phyloP scores from a whole-genome alignment of 2,888 invertebrate species.

The Cheilosia grossa region DNA sequence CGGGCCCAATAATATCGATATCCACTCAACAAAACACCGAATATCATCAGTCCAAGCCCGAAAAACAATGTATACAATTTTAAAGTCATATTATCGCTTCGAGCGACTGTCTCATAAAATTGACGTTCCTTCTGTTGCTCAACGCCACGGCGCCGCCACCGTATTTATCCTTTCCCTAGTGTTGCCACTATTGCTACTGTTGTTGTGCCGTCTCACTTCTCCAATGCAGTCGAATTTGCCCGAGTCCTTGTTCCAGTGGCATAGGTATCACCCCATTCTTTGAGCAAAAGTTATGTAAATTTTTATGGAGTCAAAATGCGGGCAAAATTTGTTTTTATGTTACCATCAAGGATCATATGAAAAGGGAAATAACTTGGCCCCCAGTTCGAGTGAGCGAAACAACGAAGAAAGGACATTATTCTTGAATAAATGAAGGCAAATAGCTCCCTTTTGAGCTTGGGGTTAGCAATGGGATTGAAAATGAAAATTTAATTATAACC shows the following conservation, averaged over 20 bases:
- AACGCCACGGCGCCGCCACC: background rate
- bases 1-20: slow-evolving; percentile 59
- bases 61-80: slow-evolving; percentile 65
- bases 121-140: slow-evolving; percentile 38
- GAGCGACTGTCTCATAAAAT: slow-evolving; percentile 58
- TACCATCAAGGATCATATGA: slow-evolving; percentile 54
- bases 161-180: background rate
- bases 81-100: slow-evolving; percentile 59
- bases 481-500: slow-evolving; percentile 69
- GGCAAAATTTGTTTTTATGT: slow-evolving; percentile 66
- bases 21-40: slow-evolving; percentile 54
- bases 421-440: slow-evolving; percentile 62
- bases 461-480: slow-evolving; percentile 46
- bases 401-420: slow-evolving; percentile 49
- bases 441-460: slow-evolving; percentile 29
- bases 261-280: background rate
- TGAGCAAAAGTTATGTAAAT: slow-evolving; percentile 63
- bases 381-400: background rate
- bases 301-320: slow-evolving; percentile 67
- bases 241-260: background rate
- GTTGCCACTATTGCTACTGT: slow-evolving; percentile 1
- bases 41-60: slow-evolving; percentile 66
- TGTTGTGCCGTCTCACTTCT: background rate
- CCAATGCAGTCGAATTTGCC: slow-evolving; percentile 3
- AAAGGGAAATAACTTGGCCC: slow-evolving; percentile 35